phyloP scores from a whole-genome alignment of 2,797 vertebrate species.

The Vireo griseus region DNA sequence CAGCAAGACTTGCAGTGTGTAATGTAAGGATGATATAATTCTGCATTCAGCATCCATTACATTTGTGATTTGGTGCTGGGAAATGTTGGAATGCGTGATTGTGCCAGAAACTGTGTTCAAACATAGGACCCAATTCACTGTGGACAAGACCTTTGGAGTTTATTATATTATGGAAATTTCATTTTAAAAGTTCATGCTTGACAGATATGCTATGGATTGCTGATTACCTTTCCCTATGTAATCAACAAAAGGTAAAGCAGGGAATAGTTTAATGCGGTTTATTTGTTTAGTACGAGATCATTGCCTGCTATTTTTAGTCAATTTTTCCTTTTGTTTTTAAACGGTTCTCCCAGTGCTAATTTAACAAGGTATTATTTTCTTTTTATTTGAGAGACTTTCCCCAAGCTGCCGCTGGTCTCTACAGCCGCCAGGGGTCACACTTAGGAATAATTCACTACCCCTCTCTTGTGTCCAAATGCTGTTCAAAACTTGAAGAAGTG shows the following conservation, averaged over 20 bases:
- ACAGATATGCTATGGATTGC: not conserved
- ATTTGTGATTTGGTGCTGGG: not conserved
- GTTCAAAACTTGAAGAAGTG: not conserved
- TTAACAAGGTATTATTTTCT: not conserved
- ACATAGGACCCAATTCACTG: not conserved
- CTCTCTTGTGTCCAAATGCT: not conserved
- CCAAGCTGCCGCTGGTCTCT: not conserved
- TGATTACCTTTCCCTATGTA: not conserved
- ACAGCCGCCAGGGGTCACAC: not conserved
- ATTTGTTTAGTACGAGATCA: not conserved
- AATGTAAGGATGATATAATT: not conserved
- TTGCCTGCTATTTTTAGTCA: not conserved
- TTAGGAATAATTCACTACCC: not conserved
- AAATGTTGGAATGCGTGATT: conserved; percentile 1
- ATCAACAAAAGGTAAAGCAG: not conserved
- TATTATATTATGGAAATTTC: conserved; percentile 36
- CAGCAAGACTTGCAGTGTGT: not conserved
- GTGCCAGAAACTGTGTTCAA: conserved; percentile 8
- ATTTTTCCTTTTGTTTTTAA: not conserved
- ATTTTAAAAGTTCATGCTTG: conserved; percentile 26
- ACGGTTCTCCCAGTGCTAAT: not conserved
- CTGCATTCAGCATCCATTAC: not conserved
- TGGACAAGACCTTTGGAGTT: not conserved
- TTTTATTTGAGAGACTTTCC: not conserved
- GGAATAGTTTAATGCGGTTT: not conserved